A percentile compares a stretch with the other conserved stretches of the same genome.
These are phyloP conservation scores for Geodia barretti DNA, from an alignment of 37 sponge, comb jelly and placozoan genomes.

Conservation along the genomic window DNA sequence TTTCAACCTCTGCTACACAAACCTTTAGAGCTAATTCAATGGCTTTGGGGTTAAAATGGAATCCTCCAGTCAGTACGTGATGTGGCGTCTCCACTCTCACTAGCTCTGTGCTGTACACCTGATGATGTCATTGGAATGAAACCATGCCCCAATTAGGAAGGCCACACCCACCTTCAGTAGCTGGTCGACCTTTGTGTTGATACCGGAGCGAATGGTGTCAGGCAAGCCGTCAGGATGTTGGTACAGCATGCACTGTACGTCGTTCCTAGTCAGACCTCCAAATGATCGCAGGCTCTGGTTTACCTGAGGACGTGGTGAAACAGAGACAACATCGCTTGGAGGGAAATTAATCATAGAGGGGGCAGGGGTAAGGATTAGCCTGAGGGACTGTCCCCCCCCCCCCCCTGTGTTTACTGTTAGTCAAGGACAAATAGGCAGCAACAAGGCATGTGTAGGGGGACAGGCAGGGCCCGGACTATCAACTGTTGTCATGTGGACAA, in stretches of 20 bases:
- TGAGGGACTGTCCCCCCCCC: no score
- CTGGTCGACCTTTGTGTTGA: constrained; percentile 70
- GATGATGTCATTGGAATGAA: background rate
- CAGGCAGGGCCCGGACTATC: background rate
- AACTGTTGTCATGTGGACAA: background rate
- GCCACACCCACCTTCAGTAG: constrained; percentile 55
- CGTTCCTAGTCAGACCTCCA: constrained; percentile 53
- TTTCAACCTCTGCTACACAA: background rate
- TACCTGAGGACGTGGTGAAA: no score
- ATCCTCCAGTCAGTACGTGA: constrained; percentile 65
- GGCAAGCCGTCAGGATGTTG: constrained; percentile 45
- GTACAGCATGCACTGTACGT: constrained; percentile 73
- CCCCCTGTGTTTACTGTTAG: no score
- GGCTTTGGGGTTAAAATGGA: constrained; percentile 72
- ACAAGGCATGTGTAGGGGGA: background rate
- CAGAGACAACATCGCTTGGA: no score
- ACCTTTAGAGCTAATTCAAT: constrained; percentile 71
- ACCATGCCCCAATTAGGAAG: background rate
- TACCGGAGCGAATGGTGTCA: constrained; percentile 36
- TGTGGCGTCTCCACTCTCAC: constrained; percentile 14
- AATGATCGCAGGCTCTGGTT: constrained; percentile 59
- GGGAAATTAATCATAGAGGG: no score
- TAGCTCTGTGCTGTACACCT: constrained; percentile 59
- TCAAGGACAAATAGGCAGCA: no score
- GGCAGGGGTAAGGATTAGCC: no score